Conservation (phyloP, 2,797 vertebrate species). For the Galagoides demidoff region DNA sequence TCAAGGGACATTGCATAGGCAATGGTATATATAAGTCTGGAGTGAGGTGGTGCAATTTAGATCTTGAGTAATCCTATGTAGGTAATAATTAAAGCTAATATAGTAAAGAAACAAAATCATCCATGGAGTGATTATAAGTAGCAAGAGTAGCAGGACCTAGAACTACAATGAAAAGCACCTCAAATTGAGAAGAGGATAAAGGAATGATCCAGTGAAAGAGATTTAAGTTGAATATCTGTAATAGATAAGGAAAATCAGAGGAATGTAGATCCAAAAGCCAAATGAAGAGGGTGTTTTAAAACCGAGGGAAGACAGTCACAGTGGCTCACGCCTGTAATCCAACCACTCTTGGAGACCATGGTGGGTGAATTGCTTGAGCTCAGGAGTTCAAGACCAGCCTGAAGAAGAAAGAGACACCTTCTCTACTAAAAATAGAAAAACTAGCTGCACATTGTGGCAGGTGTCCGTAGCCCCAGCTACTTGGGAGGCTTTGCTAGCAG, state of each 20-base stretch:
- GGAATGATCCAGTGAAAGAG: neutral
- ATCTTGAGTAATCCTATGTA: neutral
- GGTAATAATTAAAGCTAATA: neutral
- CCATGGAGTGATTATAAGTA: neutral
- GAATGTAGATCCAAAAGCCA: neutral
- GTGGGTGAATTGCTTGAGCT: too few species aligned
- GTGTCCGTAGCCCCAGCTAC: too few species aligned
- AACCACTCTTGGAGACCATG: too few species aligned
- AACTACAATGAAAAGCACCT: neutral
- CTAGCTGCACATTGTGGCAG: too few species aligned
- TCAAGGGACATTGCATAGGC: neutral
- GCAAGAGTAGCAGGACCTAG: neutral
- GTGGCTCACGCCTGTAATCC: too few species aligned
- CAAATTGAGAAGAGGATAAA: neutral
- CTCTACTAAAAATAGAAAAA: too few species aligned
- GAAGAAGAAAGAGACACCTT: too few species aligned
- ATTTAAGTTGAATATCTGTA: neutral
- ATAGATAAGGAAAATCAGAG: neutral
- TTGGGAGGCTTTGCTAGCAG: too few species aligned
- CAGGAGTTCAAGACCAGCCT: too few species aligned
- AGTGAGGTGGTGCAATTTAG: neutral
- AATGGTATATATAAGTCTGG: neutral
- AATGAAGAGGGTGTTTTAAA: neutral
- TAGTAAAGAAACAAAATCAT: neutral
- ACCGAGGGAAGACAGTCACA: neutral